Evolutionary conservation across 2,113 vertebrate species (phyloP).

Genomic region (Dendrocopos noguchii): DNA sequence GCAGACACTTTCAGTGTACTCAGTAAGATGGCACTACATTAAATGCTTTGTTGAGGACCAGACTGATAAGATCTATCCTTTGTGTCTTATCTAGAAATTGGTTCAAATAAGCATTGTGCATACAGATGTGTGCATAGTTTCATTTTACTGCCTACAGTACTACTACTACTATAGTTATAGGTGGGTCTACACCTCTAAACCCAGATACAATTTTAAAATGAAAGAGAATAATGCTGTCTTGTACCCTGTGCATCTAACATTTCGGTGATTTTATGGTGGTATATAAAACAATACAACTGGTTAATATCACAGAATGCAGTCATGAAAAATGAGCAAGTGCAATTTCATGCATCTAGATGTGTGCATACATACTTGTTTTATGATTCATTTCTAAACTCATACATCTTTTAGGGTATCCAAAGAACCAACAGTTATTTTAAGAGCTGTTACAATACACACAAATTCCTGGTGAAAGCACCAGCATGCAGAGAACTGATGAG

Average conservation of each 20-base stretch:
- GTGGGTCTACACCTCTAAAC: not conserved
- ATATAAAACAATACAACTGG: slow-evolving; percentile 12
- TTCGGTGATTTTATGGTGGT: slow-evolving; percentile 8
- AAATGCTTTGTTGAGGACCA: not conserved
- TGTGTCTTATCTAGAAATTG: not conserved
- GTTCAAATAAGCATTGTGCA: not conserved
- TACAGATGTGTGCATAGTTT: not conserved
- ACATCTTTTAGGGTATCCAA: not conserved
- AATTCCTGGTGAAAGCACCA: not conserved
- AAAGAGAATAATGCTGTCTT: no score
- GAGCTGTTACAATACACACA: not conserved
- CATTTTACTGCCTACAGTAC: not conserved
- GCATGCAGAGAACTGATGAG: not conserved
- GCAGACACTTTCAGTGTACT: not conserved
- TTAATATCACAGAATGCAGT: slow-evolving; percentile 2
- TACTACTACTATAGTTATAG: not conserved
- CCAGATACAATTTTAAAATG: not conserved
- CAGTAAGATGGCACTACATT: not conserved
- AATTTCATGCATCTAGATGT: not conserved
- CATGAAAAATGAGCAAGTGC: slow-evolving; percentile 11
- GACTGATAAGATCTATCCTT: not conserved
- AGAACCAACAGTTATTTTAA: not conserved
- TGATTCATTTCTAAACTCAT: slow-evolving; percentile 17
- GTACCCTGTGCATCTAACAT: not conserved
- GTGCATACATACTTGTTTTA: not conserved